Conservation (phyloP, 1,140 invertebrate genomes). For the Acromyrmex charruanus region DNA sequence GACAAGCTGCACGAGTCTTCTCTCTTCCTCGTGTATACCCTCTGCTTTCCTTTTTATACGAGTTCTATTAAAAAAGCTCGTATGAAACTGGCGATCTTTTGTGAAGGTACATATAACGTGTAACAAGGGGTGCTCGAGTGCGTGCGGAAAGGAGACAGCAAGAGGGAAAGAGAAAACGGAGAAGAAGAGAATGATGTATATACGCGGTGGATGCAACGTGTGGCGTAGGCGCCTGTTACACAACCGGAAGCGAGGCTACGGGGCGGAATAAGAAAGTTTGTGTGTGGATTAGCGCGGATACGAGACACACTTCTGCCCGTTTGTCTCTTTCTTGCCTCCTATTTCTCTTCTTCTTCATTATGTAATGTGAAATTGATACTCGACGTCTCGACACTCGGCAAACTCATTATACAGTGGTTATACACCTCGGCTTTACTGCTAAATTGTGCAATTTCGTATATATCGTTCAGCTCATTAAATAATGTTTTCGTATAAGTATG, state of each 20-base stretch:
- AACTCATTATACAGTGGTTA: slow-evolving; percentile 27
- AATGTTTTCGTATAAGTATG: slow-evolving; percentile 16
- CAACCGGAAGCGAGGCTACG: slow-evolving; percentile 73
- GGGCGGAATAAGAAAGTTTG: slow-evolving; percentile 64
- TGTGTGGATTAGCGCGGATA: slow-evolving; percentile 37
- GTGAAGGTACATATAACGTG: slow-evolving; percentile 38
- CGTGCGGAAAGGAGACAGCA: slow-evolving; percentile 30
- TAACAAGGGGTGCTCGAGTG: slow-evolving; percentile 46
- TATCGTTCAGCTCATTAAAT: slow-evolving; percentile 31
- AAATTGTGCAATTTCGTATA: slow-evolving; percentile 58
- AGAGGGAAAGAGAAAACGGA: background rate
- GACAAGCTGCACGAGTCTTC: slow-evolving; percentile 61
- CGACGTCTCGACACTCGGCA: slow-evolving; percentile 54
- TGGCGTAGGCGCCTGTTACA: slow-evolving; percentile 64
- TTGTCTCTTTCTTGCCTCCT: slow-evolving; percentile 28
- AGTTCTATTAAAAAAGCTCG: slow-evolving; percentile 71
- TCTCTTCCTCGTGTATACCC: background rate
- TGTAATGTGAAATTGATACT: slow-evolving; percentile 73
- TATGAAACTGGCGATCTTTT: slow-evolving; percentile 73
- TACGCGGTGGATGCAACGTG: slow-evolving; percentile 56
- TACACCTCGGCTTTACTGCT: slow-evolving; percentile 50
- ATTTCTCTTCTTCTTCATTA: slow-evolving; percentile 42
- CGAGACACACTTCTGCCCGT: slow-evolving; percentile 27
- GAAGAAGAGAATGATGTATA: slow-evolving; percentile 32
- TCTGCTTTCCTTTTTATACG: slow-evolving; percentile 26